Evolutionary conservation across 2,797 vertebrate genomes (phyloP), one percentile per base, ranked within the genome.

Genomic region (Poeciliopsis turneri): DNA sequence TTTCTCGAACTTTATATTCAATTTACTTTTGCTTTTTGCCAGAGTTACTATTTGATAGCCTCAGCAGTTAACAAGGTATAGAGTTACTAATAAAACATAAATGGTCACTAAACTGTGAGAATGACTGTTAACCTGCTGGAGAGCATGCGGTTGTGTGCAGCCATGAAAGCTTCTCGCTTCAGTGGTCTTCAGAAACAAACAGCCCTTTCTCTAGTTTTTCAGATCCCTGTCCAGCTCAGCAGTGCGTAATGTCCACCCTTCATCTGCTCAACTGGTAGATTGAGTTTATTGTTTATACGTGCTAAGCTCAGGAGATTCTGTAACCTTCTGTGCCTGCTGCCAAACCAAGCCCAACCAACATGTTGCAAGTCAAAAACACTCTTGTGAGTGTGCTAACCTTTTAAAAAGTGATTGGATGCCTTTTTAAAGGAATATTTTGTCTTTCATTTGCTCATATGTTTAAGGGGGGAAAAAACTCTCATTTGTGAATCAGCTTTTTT

Each of bases 341-440:
- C 92, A 93, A 90, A 93, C 90, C 85, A 91, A 92, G 92, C 84
- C 89, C 87, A 91, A 93, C 89, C 92, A 93, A 89, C 82, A 80
- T 69, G 18, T 77, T 82, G 83, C 1, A 5, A 90, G 89, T 92
- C 89, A 89, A 79, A 89, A 84, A 90, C 82, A 81, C 78, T 45
- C 84, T 82, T 76, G 79, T 80, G 41, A 85, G 82, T 82, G 82
- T 12, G 18, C 77, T 70, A 64, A 85, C 81, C 76, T 84, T 66
- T 84, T 53, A 25, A 88, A 87, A 80, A 85, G 87, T 77, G 75
- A 69, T 87, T 74, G 74, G 81, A 86, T 49, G 55, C 47, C 55
- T 83, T 89, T 86, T 30, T 71, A 79, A 77, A 83, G 79, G 69
- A 76, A 72, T 76, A 76, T 61, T 55, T 49, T 76, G 39, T 74